Evolutionary conservation across 2,888 invertebrate genomes (phyloP), one percentile per base, ranked within the genome.

Genomic region (Drosophila acutilabella): DNA sequence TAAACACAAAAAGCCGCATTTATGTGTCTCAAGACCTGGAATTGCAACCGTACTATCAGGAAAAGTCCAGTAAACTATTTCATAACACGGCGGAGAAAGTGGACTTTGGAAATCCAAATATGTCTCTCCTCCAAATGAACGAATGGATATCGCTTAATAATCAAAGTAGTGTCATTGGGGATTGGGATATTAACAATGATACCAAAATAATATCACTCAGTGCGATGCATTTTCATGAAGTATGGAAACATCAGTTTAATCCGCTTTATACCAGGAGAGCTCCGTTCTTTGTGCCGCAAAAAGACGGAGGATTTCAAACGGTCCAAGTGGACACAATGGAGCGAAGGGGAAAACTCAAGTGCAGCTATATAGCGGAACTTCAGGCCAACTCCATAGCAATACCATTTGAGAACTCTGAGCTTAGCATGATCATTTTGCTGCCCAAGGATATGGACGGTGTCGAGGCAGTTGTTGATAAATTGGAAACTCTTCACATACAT

Each of bases 401-500:
- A 33, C 58, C 41, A n/a, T 59, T 33, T 41, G 30, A 3, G 7
- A 4, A 33, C 10, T 18, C 58, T 11, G 13, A 10, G 0, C 8
- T 59, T 18, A 18, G 18, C 2, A 20, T 59, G 50, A 41, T 42
- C 18, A 41, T 59, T 4, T 48, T 59, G 1, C 18, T 50, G 20
- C 58, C 58, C 18, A 59, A 41, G 40, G 18, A 18, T 18, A 41
- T 41, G 23, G 23, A 50, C 14, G 58, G 58, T 2, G 13, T 50
- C 8, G 4, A 41, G 6, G 6, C 2, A 13, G 7, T 59, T 26
- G 5, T 50, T n/a, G 10, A 33, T 4, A 33, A 41, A 5, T 33
- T 59, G 2, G 4, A 20, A 10, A 8, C 0, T 1, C 0, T 59
- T 6, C 30, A 20, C 4, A 3, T 50, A 5, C 4, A 20, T 20